phyloP scores from a whole-genome alignment of 2,113 vertebrate species.

The Gopherus evgoodei region DNA sequence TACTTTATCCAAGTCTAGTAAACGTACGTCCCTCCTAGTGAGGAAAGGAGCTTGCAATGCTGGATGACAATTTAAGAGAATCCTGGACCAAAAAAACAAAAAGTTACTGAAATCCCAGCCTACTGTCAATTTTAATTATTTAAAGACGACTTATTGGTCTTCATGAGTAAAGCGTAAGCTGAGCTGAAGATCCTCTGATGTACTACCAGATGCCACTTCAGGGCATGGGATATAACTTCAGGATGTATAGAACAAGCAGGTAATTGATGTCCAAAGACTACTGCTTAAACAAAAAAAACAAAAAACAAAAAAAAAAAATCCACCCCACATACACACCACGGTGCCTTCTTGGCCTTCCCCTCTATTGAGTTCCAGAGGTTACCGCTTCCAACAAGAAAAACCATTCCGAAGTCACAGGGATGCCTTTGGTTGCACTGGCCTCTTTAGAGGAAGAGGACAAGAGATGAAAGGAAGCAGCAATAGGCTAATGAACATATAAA shows the following conservation, averaged over 20 bases:
- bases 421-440: not conserved
- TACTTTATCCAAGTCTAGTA: not conserved
- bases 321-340: too few relatives aligned
- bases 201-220: conserved; percentile 13
- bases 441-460: not conserved
- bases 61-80: not conserved
- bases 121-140: not conserved
- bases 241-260: not conserved
- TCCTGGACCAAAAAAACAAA: not conserved
- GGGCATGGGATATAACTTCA: not conserved
- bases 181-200: not conserved
- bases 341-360: not conserved
- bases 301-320: too few relatives aligned
- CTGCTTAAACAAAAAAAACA: too few relatives aligned
- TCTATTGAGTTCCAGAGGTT: not conserved
- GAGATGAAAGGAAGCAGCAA: not conserved
- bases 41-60: not conserved
- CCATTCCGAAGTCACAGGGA: not conserved
- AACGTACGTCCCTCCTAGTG: not conserved
- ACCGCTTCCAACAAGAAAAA: not conserved
- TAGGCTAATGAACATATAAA: not conserved
- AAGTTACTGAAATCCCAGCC: not conserved
- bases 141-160: not conserved
- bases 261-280: not conserved
- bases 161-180: not conserved